phyloP scores from a whole-genome alignment of 2,113 vertebrate species.

The Zosterops hypoxanthus region DNA sequence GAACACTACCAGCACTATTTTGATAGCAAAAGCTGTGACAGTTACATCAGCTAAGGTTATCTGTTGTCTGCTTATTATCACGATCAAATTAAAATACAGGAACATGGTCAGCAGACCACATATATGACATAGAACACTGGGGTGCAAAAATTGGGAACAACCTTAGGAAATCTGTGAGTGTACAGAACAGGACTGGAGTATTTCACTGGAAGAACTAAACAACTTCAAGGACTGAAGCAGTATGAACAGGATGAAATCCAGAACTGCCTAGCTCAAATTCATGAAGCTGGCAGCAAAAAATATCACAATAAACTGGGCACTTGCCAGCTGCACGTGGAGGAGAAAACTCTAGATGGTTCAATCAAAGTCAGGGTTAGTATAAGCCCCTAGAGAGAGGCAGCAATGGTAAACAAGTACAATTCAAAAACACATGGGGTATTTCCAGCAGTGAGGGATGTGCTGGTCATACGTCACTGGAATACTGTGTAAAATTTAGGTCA shows the following conservation, averaged over 20 bases:
- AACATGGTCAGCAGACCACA: neutral
- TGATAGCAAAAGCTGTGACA: neutral
- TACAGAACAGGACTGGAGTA: neutral
- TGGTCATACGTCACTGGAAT: neutral
- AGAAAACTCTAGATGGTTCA: constrained; percentile 15
- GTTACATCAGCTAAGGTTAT: neutral
- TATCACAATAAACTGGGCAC: neutral
- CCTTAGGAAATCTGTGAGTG: neutral
- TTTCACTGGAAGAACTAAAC: neutral
- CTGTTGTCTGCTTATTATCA: neutral
- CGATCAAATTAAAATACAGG: neutral
- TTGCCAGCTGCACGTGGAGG: neutral
- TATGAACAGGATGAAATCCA: constrained; percentile 7
- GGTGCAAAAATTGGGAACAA: neutral
- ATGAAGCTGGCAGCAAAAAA: constrained; percentile 2
- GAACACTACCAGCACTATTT: constrained; percentile 7
- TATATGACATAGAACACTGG: neutral
- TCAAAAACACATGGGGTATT: neutral
- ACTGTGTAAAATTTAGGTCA: constrained; percentile 64
- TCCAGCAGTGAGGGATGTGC: constrained; percentile 21
- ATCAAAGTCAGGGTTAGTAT: neutral
- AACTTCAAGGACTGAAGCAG: neutral
- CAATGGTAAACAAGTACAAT: constrained; percentile 38
- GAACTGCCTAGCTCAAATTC: neutral
- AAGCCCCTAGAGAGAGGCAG: neutral